Base-by-base conservation (phyloP, 2,113 vertebrate species). In the Pyxicephalus adspersus region DNA sequence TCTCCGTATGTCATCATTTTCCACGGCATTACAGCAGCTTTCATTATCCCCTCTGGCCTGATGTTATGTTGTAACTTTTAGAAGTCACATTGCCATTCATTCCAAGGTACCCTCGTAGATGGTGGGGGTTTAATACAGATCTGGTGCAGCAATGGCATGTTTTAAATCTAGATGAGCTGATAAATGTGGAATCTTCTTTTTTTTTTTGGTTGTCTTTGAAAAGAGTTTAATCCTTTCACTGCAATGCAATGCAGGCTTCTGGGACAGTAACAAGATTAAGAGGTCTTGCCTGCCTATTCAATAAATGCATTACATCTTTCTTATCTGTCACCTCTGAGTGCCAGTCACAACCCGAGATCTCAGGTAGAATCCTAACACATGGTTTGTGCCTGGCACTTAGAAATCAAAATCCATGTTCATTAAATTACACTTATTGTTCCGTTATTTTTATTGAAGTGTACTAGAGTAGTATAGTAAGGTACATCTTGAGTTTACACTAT, bases 221-320 rank as follows among this genome's bases (percentile, higher is more conserved):
- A 76, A 64, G 19, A 28, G 25, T 77, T 52, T 77, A 77, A 77
- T 77, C 61, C 75, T 52, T 50, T 51, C n/a, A 23, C 58, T 63
- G 58, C 74, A 45, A 28, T 76, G 74, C 60, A 20, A 51, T 76
- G 71, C 57, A n/a, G 34, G 58, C 20, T 58, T 76, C 57, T 28
- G 22, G 57, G 58, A 38, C 58, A 63, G 29, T 61, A 64, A 64
- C 31, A 16, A 31, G 73, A 64, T 64, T 76, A 76, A 50, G 34
- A 20, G 58, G 29, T 31, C 73, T 60, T 17, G 17, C 29, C 50
- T 58, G 29, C 71, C 71, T 15, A 38, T 25, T 31, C 54, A 74
- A 74, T 74, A 55, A 58, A 28, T 19, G 52, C 73, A 55, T 75
- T 7, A 61, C 29, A 23, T 61, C 55, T 45, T 23, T 76, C 50